Base-by-base conservation (phyloP, 2,113 vertebrate genomes). In the Pterophyllum scalare region DNA sequence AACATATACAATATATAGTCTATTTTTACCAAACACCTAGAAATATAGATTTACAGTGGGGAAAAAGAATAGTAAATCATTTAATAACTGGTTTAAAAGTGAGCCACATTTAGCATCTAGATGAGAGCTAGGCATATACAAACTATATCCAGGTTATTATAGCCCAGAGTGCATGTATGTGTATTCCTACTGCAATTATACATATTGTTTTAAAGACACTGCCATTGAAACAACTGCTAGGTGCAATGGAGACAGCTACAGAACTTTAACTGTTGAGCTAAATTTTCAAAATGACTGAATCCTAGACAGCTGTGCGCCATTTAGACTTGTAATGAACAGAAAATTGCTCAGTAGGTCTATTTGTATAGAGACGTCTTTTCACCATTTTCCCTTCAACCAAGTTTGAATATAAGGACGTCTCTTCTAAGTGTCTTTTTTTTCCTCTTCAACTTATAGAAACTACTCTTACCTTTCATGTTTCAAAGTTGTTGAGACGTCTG, bases 381-480 rank as follows among this genome's bases (percentile, higher is more conserved):
- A 72, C 49, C 24, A 52, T 17, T 72, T 17, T 52, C 43, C 52
- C 31, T 72, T 72, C 6, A 72, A 28, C 67, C 19, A 72, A 20
- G 19, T 72, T 72, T 72, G 46, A 17, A 72, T 33, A 26, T n/a
- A 20, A 72, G n/a, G 43, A 72, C 0, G 6, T 46, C 46, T 49
- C 31, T 70, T 49, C 40, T 28, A 70, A 20, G 11, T 52, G 17
- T 54, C 46, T 72, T 31, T 54, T 72, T 72, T 54, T 72, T 31
- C 19, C 43, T 49, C 65, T 72, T 26, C 19, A 43, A 72, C 65
- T 26, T 52, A 52, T 52, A 52, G 17, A 14, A 52, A 46, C 40
- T 49, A 52, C 65, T 52, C 65, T 72, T 72, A 52, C 26, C 65
- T 72, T 72, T 72, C 65, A 52, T 72, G 43, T 72, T 14, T 14